Percentiles rank a stretch among this genome's conserved stretches.
phyloP scores from a whole-genome alignment of 2,888 invertebrate genomes.

The Drosophila anomalata region DNA sequence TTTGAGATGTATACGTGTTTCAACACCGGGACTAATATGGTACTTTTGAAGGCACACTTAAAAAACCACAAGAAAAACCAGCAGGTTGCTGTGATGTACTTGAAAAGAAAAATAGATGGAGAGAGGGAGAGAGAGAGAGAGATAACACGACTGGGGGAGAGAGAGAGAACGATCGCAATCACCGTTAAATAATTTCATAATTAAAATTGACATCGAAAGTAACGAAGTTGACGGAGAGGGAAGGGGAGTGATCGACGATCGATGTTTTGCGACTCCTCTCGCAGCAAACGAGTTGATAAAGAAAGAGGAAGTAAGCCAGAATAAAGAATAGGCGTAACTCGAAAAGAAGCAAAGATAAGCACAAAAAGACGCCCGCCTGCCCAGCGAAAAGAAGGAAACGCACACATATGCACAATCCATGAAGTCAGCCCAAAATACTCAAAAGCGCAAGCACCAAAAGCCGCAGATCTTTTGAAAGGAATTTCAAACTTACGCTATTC shows the following conservation, averaged over 20 bases:
- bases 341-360: conserved; percentile 2
- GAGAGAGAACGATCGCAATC: not conserved
- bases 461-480: not conserved
- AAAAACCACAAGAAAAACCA: not conserved
- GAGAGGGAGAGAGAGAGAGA: not conserved
- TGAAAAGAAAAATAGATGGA: not conserved
- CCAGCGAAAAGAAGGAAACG: conserved; percentile 1
- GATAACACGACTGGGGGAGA: not conserved
- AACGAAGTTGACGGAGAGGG: not conserved
- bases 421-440: not conserved
- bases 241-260: not conserved
- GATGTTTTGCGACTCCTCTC: not conserved
- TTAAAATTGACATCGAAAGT: not conserved
- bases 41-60: not conserved
- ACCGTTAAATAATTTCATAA: not conserved
- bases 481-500: not conserved
- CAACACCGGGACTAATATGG: not conserved
- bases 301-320: not conserved
- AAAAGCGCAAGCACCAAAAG: not conserved
- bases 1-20: too few species aligned
- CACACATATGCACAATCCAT: not conserved
- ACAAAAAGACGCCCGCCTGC: conserved; percentile 2
- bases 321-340: conserved; percentile 4
- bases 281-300: not conserved
- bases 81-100: conserved; percentile 1